Percentiles rank a stretch among this genome's conserved stretches.
phyloP scores from a whole-genome alignment of 1,140 invertebrate species.

The Atta texana region DNA sequence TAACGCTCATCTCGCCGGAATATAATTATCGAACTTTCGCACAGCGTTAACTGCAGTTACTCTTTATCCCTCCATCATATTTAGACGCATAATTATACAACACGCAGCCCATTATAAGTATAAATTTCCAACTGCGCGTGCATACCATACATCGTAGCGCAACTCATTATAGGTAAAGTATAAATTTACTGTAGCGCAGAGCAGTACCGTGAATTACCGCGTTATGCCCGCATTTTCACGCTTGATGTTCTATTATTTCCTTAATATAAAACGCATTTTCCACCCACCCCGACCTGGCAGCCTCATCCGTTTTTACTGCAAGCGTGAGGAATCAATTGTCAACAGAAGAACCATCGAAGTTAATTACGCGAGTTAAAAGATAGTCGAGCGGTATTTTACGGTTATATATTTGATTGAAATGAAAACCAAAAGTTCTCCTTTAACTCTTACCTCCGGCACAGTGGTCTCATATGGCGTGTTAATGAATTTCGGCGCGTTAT shows the following conservation, averaged over 20 bases:
- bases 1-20: neutral
- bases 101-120: slow-evolving; percentile 2
- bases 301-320: neutral
- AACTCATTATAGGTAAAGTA: slow-evolving; percentile 7
- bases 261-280: slow-evolving; percentile 6
- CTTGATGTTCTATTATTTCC: slow-evolving; percentile 5
- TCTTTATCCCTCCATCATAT: slow-evolving; percentile 8
- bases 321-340: neutral
- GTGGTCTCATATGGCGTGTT: slow-evolving; percentile 93
- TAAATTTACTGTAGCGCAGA: slow-evolving; percentile 27
- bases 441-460: slow-evolving; percentile 92
- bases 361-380: neutral
- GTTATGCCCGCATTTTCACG: slow-evolving; percentile 46
- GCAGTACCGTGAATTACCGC: slow-evolving; percentile 36
- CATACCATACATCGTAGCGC: slow-evolving; percentile 1
- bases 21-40: slow-evolving; percentile 46
- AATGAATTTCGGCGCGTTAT: slow-evolving; percentile 93
- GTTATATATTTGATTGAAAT: slow-evolving; percentile 14
- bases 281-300: neutral
- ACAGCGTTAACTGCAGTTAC: neutral
- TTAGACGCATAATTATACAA: slow-evolving; percentile 45
- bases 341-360: neutral
- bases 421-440: neutral
- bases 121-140: slow-evolving; percentile 34
- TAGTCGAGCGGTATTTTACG: slow-evolving; percentile 6